Evolutionary conservation across 2,113 vertebrate genomes (phyloP), one percentile per base, ranked within the genome.

Genomic region (Arizona elegans): DNA sequence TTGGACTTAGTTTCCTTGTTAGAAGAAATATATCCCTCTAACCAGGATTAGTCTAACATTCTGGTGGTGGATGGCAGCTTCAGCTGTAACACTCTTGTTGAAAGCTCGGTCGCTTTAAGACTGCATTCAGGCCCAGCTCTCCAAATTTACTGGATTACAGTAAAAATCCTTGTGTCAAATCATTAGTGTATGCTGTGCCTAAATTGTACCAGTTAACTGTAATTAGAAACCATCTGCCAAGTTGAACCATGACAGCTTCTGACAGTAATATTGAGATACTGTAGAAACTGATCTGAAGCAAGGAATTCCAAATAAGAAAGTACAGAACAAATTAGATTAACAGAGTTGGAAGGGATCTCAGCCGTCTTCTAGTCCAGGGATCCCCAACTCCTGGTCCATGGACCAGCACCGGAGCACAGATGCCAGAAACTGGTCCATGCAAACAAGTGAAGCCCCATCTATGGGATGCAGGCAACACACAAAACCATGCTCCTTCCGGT

Each of bases 291-390:
- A 58, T 10, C 62, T 87, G 53, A 92, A n/a, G 87, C 7, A 21
- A 88, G 90, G 75, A 55, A 96, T 93, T 87, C 93, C 43, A 12
- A 88, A 93, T 11, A 81, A 23, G 87, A 91, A 91, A 86, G 3
- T 24, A 50, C 38, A 47, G 47, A 87, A 50, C 21, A 50, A 24
- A 93, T 95, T 90, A 91, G 38, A 93, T 95, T 90, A 91, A 94
- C 88, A 88, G 26, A 81, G 70, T 62, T 62, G 24, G 56, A 23
- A 58, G 21, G 59, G 59, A 29, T 43, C 21, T 10, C 38, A 43
- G 38, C 38, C 2, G 38, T 43, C 38, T 43, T 43, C 38, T 43
- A 43, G 38, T 62, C 59, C 59, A 62, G 55, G 0, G 55, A 5
- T 56, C 55, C 19, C 55, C 55, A 56, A 56, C 55, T 6, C 55